Percentiles rank a stretch among this genome's conserved stretches.
Evolutionary conservation across 2,113 vertebrate genomes (phyloP).

Genomic region (Amia ocellicauda): DNA sequence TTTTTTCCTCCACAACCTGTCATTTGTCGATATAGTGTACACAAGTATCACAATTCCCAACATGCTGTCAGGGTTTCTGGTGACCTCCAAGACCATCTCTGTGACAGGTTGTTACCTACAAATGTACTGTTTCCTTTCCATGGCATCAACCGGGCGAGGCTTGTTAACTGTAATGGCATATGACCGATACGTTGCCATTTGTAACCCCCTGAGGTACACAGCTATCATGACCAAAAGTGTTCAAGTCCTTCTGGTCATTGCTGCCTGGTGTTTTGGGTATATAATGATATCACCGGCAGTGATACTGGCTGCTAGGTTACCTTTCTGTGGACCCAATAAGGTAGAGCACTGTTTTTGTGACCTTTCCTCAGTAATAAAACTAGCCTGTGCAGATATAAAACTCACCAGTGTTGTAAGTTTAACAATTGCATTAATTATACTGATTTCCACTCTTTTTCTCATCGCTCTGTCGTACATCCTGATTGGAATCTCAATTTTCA

Average conservation of each 20-base stretch:
- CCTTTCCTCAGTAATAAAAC: slow-evolving; percentile 29
- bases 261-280: slow-evolving; percentile 48
- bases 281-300: background rate
- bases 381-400: slow-evolving; percentile 30
- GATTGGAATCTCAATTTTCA: slow-evolving; percentile 19
- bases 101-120: slow-evolving; percentile 56
- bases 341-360: slow-evolving; percentile 40
- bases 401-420: slow-evolving; percentile 22
- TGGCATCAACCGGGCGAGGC: slow-evolving; percentile 44
- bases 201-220: slow-evolving; percentile 53
- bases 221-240: slow-evolving; percentile 51
- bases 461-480: slow-evolving; percentile 37
- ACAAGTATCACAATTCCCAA: slow-evolving; percentile 53
- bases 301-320: slow-evolving; percentile 8
- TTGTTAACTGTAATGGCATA: slow-evolving; percentile 63
- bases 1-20: slow-evolving; percentile 62
- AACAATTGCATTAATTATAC: background rate
- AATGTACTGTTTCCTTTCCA: slow-evolving; percentile 49
- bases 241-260: slow-evolving; percentile 41
- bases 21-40: slow-evolving; percentile 51
- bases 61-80: slow-evolving; percentile 47
- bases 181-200: slow-evolving; percentile 60
- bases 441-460: slow-evolving; percentile 34
- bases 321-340: slow-evolving; percentile 34
- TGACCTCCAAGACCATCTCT: slow-evolving; percentile 40